Conservation (phyloP, 2,797 vertebrate species). For the Enteromius anoplus region DNA sequence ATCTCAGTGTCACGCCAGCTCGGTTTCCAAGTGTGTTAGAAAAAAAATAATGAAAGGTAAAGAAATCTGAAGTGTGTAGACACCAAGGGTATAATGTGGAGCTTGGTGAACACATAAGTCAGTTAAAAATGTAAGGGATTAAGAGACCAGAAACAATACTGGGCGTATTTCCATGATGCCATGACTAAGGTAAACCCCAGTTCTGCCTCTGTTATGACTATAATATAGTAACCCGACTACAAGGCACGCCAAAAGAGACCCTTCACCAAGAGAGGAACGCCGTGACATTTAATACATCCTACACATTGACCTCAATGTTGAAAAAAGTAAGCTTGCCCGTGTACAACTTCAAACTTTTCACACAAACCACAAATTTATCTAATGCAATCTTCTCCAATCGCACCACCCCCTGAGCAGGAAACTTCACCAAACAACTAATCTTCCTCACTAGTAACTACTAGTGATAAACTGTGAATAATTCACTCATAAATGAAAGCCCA, state of each 20-base stretch:
- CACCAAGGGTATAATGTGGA: neutral
- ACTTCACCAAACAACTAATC: neutral
- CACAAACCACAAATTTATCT: conserved; percentile 27
- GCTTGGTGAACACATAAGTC: neutral
- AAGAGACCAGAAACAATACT: conserved; percentile 10
- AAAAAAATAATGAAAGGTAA: neutral
- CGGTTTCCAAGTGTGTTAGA: neutral
- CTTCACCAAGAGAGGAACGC: conserved; percentile 4
- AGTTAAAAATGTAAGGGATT: neutral
- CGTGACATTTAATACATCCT: conserved; percentile 44
- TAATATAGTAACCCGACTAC: neutral
- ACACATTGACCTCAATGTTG: conserved; percentile 1
- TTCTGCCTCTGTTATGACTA: neutral
- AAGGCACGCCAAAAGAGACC: neutral
- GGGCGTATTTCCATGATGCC: conserved; percentile 14
- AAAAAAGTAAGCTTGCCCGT: conserved; percentile 16
- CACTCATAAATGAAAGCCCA: neutral
- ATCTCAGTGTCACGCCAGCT: neutral
- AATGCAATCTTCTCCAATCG: neutral
- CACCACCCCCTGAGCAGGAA: conserved; percentile 13
- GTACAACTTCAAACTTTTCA: neutral
- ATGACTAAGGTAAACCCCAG: conserved; percentile 7
- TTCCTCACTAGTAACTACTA: neutral
- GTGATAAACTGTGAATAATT: neutral
- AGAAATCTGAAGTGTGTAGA: neutral